phyloP scores from a whole-genome alignment of 2,797 vertebrate species.

The Scyliorhinus canicula region DNA sequence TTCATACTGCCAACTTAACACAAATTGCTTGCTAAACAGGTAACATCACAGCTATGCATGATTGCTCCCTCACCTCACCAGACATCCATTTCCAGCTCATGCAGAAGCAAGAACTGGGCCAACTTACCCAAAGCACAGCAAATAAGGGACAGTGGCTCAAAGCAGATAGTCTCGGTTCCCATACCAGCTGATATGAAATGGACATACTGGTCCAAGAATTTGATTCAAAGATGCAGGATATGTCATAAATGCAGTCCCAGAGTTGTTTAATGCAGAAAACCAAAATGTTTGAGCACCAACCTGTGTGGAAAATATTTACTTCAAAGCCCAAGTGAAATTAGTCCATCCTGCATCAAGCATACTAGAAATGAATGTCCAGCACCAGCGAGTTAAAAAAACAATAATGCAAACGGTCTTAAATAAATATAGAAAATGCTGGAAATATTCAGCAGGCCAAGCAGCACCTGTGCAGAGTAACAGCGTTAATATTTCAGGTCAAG shows the following conservation, averaged over 20 bases:
- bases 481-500: too few relatives aligned
- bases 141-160: background rate
- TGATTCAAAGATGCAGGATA: background rate
- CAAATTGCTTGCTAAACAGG: background rate
- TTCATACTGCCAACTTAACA: background rate
- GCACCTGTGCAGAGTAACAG: too few relatives aligned
- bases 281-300: background rate
- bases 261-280: background rate
- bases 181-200: background rate
- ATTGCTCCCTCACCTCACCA: background rate
- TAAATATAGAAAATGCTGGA: too few relatives aligned
- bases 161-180: background rate
- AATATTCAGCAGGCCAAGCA: too few relatives aligned
- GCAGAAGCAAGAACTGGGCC: background rate
- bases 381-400: background rate
- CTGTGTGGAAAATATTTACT: background rate
- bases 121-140: background rate
- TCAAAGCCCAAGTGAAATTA: background rate
- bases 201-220: background rate
- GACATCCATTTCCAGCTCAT: background rate
- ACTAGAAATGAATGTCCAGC: background rate
- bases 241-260: background rate
- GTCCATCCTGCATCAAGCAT: background rate
- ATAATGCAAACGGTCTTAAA: background rate
- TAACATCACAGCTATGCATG: background rate